Evolutionary conservation across 2,888 invertebrate species (phyloP).

Genomic region (Piscicola geometra): DNA sequence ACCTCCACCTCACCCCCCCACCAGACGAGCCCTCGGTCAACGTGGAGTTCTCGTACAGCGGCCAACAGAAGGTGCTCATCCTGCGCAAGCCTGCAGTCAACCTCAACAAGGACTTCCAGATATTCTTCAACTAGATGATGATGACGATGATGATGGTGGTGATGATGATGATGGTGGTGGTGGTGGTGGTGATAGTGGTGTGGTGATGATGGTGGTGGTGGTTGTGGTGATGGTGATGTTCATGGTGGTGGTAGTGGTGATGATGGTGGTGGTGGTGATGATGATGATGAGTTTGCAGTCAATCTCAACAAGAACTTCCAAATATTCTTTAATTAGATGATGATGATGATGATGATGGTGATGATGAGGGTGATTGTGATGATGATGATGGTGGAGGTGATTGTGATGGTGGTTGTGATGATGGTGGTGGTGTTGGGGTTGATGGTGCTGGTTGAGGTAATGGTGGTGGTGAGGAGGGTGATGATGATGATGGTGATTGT

Average conservation of each 20-base stretch:
- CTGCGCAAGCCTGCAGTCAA: conserved; percentile 80
- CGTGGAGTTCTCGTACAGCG: conserved; percentile 47
- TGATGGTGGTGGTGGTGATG: too few species aligned
- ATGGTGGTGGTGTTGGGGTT: too few species aligned
- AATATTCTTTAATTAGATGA: conserved; percentile 57
- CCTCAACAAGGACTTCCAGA: conserved; percentile 74
- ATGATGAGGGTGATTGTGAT: too few species aligned
- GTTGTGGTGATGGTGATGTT: not conserved
- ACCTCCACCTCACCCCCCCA: not conserved
- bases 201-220: conserved; percentile 18
- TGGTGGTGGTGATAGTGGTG: conserved; percentile 3
- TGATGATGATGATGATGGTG: too few species aligned
- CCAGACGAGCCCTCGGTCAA: conserved; percentile 34
- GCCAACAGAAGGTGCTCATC: conserved; percentile 65
- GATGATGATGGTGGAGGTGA: too few species aligned
- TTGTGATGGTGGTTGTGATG: too few species aligned
- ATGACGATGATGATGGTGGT: conserved; percentile 21
- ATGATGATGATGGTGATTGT: too few species aligned
- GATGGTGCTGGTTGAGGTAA: too few species aligned
- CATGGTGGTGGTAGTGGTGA: too few species aligned
- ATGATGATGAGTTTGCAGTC: conserved; percentile 68
- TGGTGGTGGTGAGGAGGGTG: too few species aligned
- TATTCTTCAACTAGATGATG: conserved; percentile 50
- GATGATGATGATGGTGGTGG: conserved; percentile 32
- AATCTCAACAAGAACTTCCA: conserved; percentile 75